A percentile compares a stretch with the other conserved stretches of the same genome.
Evolutionary conservation across 2,113 vertebrate species (phyloP).

Genomic region (Bubalus kerabau): DNA sequence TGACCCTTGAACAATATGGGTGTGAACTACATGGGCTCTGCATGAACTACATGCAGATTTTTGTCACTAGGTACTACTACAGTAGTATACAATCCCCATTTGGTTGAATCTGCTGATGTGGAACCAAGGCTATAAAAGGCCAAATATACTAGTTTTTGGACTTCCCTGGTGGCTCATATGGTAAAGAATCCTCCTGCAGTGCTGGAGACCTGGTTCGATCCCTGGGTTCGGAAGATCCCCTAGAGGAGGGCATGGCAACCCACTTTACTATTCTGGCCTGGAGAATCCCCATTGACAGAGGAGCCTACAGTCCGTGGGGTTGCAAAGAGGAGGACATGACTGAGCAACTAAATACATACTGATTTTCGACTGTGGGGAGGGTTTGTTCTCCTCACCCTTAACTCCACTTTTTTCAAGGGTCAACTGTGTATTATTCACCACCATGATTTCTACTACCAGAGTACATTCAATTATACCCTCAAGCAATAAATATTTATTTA

Average conservation of each 20-base stretch:
- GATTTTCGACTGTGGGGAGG: not conserved
- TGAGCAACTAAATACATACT: not conserved
- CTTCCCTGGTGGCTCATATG: not conserved
- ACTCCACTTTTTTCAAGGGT: not conserved
- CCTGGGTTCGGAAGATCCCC: no score
- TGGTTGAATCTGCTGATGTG: not conserved
- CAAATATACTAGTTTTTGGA: not conserved
- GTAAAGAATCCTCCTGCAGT: not conserved
- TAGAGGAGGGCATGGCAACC: not conserved
- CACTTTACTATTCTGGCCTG: not conserved
- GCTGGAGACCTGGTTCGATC: not conserved
- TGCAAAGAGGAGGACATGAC: fast-evolving
- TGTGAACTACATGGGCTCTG: not conserved
- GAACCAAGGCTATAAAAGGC: not conserved
- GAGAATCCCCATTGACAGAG: not conserved
- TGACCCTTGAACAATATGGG: not conserved
- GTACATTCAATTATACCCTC: not conserved
- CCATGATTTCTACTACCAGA: not conserved
- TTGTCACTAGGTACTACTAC: not conserved
- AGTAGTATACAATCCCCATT: not conserved
- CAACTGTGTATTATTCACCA: not conserved
- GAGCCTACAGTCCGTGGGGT: not conserved
- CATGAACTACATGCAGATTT: not conserved
- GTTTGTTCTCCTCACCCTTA: not conserved
- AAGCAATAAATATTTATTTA: not conserved